Percentiles rank a stretch among this genome's conserved stretches.
Conservation (phyloP, 2,797 vertebrate species). For the Peromyscus melanophrys region DNA sequence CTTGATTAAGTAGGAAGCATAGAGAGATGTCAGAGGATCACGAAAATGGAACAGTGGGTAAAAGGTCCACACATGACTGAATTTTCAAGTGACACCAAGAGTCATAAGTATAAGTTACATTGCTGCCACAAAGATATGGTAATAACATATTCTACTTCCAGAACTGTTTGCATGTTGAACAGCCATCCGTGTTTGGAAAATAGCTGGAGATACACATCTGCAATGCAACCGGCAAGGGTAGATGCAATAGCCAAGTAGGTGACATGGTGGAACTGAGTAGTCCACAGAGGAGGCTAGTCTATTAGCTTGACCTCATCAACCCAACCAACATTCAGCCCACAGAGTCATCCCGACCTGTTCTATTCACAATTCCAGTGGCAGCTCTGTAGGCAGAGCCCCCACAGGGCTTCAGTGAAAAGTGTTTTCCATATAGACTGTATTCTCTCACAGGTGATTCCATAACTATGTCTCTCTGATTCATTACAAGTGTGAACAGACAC, state of each 20-base stretch:
- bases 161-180: neutral
- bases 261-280: neutral
- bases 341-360: neutral
- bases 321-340: neutral
- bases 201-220: neutral
- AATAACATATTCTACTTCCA: neutral
- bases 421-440: conserved; percentile 41
- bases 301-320: neutral
- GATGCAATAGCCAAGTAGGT: neutral
- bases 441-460: conserved; percentile 41
- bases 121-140: conserved; percentile 5
- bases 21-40: neutral
- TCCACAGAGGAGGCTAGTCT: neutral
- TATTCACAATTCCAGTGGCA: conserved; percentile 7
- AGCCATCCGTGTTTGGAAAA: conserved; percentile 17
- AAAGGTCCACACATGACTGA: conserved; percentile 12
- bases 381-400: neutral
- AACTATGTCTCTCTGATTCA: conserved; percentile 20
- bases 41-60: neutral
- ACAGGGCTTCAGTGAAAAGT: neutral
- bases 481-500: conserved; percentile 41
- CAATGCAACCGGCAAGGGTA: neutral
- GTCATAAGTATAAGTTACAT: neutral
- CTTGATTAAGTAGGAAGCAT: neutral
- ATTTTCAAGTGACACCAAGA: conserved; percentile 25